Base-by-base conservation (phyloP, 2,888 invertebrate genomes). In the Operophtera brumata region DNA sequence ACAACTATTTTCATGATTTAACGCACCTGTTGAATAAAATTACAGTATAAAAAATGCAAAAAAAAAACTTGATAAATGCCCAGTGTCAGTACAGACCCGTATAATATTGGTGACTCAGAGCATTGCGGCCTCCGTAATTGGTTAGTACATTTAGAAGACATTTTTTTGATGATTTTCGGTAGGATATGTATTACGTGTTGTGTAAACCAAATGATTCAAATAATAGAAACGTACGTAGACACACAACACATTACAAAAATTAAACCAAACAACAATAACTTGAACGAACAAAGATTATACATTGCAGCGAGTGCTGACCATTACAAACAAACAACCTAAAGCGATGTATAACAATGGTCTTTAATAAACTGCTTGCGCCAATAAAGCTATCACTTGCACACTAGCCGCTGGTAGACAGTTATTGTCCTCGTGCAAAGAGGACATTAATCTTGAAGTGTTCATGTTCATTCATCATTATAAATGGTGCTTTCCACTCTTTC, bases 381-480 rank as follows among this genome's bases (percentile, higher is more conserved):
- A 47, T 53, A 47, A 53, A 53, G 37, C 53, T 35, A 37, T 47
- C 52, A 42, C 53, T 53, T 32, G 37, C 47, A 25, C 36, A 11
- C 43, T 39, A 8, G 39, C 37, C 26, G 40, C 52, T 36, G 41
- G 44, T 3, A 14, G 50, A 46, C 52, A 41, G 51, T 46, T 46
- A 52, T 35, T 52, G 52, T 52, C 37, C 42, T 53, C 53, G 43
- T 53, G 47, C 25, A 20, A 11, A 47, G 37, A 32, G 26, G 32
- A n/a, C 47, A 53, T 53, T 47, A 30, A 39, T 53, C 42, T 42
- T 47, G 12, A 26, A n/a, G 6, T 37, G 39, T 10, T 20, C 41
- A 35, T 36, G 34, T 52, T 32, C 36, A 47, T 42, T 52, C 34
- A 40, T 8, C 13, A 47, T 42, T 30, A 43, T 43, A 12, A 44